phyloP scores from a whole-genome alignment of 2,113 vertebrate genomes.

The Zapornia atra region DNA sequence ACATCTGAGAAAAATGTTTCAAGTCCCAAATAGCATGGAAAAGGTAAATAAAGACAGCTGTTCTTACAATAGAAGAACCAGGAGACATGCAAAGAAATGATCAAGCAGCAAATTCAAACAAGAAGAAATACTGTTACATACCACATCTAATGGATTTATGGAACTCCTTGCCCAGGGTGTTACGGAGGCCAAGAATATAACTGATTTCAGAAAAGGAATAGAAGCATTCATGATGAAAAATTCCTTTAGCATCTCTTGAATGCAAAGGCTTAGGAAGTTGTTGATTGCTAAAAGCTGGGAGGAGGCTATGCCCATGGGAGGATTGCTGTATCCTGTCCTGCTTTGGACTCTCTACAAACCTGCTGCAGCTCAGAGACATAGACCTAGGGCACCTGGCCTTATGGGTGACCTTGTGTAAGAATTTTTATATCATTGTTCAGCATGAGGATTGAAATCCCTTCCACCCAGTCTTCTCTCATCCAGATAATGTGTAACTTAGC shows the following conservation, averaged over 20 bases:
- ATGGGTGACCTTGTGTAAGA: neutral
- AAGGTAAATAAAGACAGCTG: conserved; percentile 65
- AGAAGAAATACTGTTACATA: conserved; percentile 39
- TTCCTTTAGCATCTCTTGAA: neutral
- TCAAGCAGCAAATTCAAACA: conserved; percentile 21
- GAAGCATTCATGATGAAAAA: conserved; percentile 12
- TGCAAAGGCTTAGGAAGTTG: neutral
- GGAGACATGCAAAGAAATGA: conserved; percentile 9
- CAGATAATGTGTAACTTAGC: neutral
- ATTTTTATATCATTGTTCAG: neutral
- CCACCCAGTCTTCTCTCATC: neutral
- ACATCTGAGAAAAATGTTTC: conserved; percentile 42
- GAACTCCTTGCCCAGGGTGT: conserved; percentile 24
- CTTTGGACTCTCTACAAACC: neutral
- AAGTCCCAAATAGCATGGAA: neutral
- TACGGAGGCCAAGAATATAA: neutral
- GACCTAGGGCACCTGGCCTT: neutral
- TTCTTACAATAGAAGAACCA: conserved; percentile 5
- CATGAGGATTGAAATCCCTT: neutral
- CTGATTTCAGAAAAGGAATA: conserved; percentile 18
- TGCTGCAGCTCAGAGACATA: neutral
- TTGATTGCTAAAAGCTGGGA: neutral
- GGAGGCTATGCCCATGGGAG: neutral
- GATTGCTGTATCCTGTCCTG: neutral
- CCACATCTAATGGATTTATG: conserved; percentile 45